Evolutionary conservation across 2,113 vertebrate genomes (phyloP).

Genomic region (Oplegnathus fasciatus): DNA sequence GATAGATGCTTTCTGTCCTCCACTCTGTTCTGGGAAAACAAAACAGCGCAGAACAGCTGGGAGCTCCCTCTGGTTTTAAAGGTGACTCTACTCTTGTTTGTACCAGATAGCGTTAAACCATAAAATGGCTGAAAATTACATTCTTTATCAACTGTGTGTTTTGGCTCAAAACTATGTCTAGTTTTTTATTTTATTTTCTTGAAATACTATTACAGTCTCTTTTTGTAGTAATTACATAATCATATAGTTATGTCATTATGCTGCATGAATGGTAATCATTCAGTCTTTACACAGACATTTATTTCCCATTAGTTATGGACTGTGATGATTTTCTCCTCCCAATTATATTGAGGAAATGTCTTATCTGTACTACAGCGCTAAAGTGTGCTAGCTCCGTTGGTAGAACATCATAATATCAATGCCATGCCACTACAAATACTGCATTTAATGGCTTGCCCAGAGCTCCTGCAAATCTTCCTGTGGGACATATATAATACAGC

Average conservation of each 20-base stretch:
- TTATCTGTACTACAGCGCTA: not conserved
- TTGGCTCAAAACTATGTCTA: not conserved
- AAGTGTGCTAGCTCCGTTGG: not conserved
- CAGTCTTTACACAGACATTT: conserved; percentile 8
- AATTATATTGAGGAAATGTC: not conserved
- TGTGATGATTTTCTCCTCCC: not conserved
- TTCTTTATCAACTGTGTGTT: not conserved
- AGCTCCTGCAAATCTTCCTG: conserved; percentile 36
- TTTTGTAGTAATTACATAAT: not conserved
- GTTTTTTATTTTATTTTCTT: not conserved
- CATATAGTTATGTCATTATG: not conserved
- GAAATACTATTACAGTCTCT: not conserved
- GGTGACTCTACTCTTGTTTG: conserved; percentile 20
- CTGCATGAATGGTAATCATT: conserved; percentile 14
- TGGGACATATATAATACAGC: conserved; percentile 57
- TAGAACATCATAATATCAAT: conserved; percentile 5
- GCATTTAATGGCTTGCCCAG: conserved; percentile 14
- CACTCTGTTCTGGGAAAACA: conserved; percentile 50
- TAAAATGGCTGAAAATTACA: not conserved
- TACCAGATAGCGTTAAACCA: conserved; percentile 7
- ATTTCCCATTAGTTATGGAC: conserved; percentile 8
- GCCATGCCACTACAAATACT: not conserved
- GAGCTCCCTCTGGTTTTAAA: conserved; percentile 26
- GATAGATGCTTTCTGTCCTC: conserved; percentile 23
- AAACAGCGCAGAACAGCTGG: conserved; percentile 36